Evolutionary conservation across 1,140 invertebrate species (phyloP), one percentile per base, ranked within the genome.

Genomic region (Mercenaria mercenaria): DNA sequence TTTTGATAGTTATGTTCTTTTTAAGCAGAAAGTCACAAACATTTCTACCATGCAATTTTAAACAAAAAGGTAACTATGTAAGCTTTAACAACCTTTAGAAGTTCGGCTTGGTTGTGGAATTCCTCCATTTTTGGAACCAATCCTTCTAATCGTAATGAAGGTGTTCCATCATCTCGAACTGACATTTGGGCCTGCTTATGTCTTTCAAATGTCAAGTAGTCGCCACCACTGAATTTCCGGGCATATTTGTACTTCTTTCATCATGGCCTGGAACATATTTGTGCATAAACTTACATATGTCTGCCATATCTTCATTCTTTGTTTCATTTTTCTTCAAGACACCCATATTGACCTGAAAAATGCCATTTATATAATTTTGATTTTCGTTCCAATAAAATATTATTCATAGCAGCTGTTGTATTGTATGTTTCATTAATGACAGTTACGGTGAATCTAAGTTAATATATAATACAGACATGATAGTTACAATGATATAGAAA

Each of bases 51-150:
- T n/a, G n/a, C n/a, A n/a, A n/a, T n/a, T n/a, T n/a, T n/a, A n/a
- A n/a, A n/a, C n/a, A n/a, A n/a, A n/a, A n/a, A n/a, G n/a, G n/a
- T n/a, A n/a, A n/a, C n/a, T n/a, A n/a, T n/a, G n/a, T n/a, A n/a
- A n/a, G n/a, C n/a, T n/a, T n/a, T n/a, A n/a, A n/a, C n/a, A n/a
- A 61, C 56, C 56, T 61, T 20, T 6, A 61, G 56, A 61, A 61
- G n/a, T 61, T 61, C 56, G 6, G 61, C 61, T 29, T 67, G 61
- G 34, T 67, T 67, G 61, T 67, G 61, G 32, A 67, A 67, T 67
- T 67, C 61, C 32, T 67, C 61, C 26, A 67, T 15, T 32, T 67
- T 67, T 4, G 61, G 29, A 6, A 67, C 29, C 8, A 67, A 37
- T 4, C 61, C 61, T 37, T 67, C 61, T 18, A 67, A 8, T 20